Evolutionary conservation across 2,113 vertebrate genomes (phyloP).

Genomic region (Trematomus loennbergii): DNA sequence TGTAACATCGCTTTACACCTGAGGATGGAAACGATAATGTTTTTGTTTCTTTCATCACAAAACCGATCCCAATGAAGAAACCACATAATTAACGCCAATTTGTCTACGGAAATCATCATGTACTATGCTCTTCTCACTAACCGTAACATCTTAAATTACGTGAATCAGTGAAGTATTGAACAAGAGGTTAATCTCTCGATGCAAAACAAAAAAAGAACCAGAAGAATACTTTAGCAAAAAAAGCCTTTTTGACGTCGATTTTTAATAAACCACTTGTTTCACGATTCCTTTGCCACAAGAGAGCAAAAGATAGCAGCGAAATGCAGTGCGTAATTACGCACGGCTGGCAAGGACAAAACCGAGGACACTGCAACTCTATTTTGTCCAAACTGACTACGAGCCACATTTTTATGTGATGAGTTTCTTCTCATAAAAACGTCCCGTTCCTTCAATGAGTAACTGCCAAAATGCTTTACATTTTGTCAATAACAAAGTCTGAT

Average conservation of each 20-base stretch:
- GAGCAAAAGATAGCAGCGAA: not conserved
- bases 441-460: no score
- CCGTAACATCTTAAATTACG: not conserved
- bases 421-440: no score
- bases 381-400: no score
- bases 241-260: not conserved
- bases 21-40: slow-evolving; percentile 19
- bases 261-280: not conserved
- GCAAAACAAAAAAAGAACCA: not conserved
- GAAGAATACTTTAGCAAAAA: not conserved
- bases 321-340: slow-evolving; percentile 49
- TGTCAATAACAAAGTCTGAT: no score
- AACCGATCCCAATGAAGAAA: not conserved
- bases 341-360: not conserved
- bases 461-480: no score
- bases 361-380: no score
- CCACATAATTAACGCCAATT: not conserved
- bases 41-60: slow-evolving; percentile 8
- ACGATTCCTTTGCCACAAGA: not conserved
- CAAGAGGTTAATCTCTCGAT: not conserved
- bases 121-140: not conserved
- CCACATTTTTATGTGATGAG: no score
- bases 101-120: not conserved
- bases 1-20: slow-evolving; percentile 88
- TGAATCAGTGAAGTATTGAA: not conserved